Evolutionary conservation across 2,797 vertebrate species (phyloP), one percentile per base, ranked within the genome.

Genomic region (Pseudochirops corinnae): DNA sequence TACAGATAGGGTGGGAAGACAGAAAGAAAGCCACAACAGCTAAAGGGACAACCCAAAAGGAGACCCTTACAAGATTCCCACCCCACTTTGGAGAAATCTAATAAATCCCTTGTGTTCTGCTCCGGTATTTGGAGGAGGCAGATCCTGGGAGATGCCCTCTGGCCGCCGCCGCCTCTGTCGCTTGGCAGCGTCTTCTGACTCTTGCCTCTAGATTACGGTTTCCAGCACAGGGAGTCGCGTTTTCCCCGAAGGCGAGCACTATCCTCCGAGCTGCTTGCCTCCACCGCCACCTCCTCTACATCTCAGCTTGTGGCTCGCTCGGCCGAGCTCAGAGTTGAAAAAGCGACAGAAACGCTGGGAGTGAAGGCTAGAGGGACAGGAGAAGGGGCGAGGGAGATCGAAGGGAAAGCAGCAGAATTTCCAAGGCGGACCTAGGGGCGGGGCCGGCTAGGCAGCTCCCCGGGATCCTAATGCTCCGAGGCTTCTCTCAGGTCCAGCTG

Each of bases 401-500:
- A 91, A 55, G 90, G 33, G 90, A 55, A 55, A 55, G 50, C 90
- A 28, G 39, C 74, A 50, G 74, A 24, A 50, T 12, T 28, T 24
- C 74, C 50, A n/a, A 91, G 90, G 90, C 50, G 90, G 90, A 91
- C 50, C 90, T 4, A 0, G 92, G 82, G 94, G 52, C 50, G 31
- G 93, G 1, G 55, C 55, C 33, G 0, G 58, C 50, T 53, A 55
- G 58, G 52, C 60, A 1, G 24, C 46, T 0, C 31, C 56, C 57
- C 4, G 0, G 74, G 5, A 2, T 33, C 62, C 87, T 5, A 28
- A 14, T 31, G 4, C 13, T 0, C 0, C 5, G 39, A 31, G 33
- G 4, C n/a, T 39, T 28, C 0, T 4, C 12, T 0, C 5, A 33
- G 0, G 28, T 92, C 55, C n/a, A 53, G 28, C 50, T 55, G 90